Base-by-base conservation (phyloP, 30 jellyfish, hydroid and myxozoan species). In the Catostylus mosaicus region DNA sequence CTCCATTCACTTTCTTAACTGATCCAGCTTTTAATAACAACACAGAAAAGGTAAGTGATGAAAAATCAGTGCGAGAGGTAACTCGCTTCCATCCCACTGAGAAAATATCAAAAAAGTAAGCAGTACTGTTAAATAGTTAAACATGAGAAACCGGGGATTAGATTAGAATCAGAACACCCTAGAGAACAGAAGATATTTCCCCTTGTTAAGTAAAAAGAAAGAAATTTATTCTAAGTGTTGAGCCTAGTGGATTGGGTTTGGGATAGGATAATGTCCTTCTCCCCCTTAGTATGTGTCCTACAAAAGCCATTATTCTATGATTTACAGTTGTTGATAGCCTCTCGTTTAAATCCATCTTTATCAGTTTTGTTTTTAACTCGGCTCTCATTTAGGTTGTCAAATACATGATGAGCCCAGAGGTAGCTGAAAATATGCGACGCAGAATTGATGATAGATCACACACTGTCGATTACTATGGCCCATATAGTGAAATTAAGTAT, bases 401-500 rank as follows among this genome's bases (percentile, higher is more conserved):
- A 61, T 89, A 90, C 90, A 96, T 96, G 99, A 74, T 96, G 92
- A 76, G 85, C 54, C 93, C 89, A 66, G 81, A 70, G 32, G 90
- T 88, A 30, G 97, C 97, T 18, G 89, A 96, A 35, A 79, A 77
- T 37, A 87, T 90, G 91, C 81, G 89, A 1, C 64, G 80, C 27
- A 81, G 90, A 67, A 87, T 96, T 18, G 99, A 96, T 52, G 90
- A 64, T 20, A 36, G 1, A 48, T 90, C 99, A 5, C 98, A 96
- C 68, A 80, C 93, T 12, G 97, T 96, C 45, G 97, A 90, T 66
- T 87, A 86, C 64, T 96, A 96, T 72, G 94, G 97, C 27, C 99
- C 99, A 9, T 96, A 84, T 80, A 88, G 98, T 70, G 87, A 84
- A 26, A 75, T 86, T 69, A 57, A 69, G 57, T 61, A 37, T n/a